Base-by-base conservation (phyloP, 2,113 vertebrate genomes). In the Dicentrarchus labrax region DNA sequence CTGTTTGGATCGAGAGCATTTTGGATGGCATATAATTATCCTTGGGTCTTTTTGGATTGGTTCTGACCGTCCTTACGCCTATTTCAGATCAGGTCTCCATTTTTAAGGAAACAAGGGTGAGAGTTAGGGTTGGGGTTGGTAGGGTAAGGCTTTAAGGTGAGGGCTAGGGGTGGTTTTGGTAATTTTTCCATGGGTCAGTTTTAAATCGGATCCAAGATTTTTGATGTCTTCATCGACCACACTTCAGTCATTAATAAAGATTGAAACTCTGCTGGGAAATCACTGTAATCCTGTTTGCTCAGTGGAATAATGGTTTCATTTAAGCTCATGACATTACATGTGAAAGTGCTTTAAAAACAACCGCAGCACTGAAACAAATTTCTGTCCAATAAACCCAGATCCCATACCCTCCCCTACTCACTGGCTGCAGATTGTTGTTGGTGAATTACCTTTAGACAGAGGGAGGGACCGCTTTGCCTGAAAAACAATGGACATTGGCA, bases 401-500 rank as follows among this genome's bases (percentile, higher is more conserved):
- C 65, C 65, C 30, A 13, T 0, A 41, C 21, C 53, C 51, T 64
- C 30, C 39, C 48, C 21, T 54, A 6, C 41, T 62, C 65, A 60
- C 43, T 15, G 22, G 45, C 68, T 76, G 36, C 47, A 53, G 67
- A 68, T 71, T 73, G 60, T 78, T 10, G 67, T 60, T 17, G 61
- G 15, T 51, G 51, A 71, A 77, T 79, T 21, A 60, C 39, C 76
- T 76, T 30, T 3, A 17, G 43, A 4, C 6, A 17, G 43, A 70
- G 72, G 78, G 75, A 24, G 47, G 72, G 17, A 61, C 72, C 45
- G 11, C 13, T 21, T n/a, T 9, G 16, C 41, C 53, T 41, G 53
- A 60, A 24, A 74, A 76, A 89, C 81, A 75, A 71, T 64, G 56
- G 61, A 24, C 75, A 11, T 13, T 75, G 72, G 54, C 66, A 47